Conservation (phyloP, 2,113 vertebrate genomes). For the Heterotis niloticus region DNA sequence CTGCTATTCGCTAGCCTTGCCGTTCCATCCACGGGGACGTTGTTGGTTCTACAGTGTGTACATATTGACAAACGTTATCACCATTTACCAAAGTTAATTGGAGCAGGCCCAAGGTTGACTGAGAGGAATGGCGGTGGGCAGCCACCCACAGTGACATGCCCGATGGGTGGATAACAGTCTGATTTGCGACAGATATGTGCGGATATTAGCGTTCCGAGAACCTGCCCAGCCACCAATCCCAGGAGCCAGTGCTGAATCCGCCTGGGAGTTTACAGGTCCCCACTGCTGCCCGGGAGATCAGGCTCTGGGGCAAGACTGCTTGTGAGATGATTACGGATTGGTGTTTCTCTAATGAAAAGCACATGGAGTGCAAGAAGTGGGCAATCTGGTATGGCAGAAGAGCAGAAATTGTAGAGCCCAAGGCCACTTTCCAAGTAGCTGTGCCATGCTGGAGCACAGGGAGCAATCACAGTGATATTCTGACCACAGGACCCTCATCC, state of each 20-base stretch:
- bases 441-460: neutral
- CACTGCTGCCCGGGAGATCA: neutral
- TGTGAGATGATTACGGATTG: constrained; percentile 29
- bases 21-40: too few relatives aligned
- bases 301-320: neutral
- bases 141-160: neutral
- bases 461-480: constrained; percentile 6
- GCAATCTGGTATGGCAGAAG: constrained; percentile 7
- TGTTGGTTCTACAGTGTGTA: too few relatives aligned
- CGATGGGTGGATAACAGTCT: too few relatives aligned
- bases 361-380: constrained; percentile 24
- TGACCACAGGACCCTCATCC: neutral
- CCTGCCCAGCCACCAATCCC: neutral
- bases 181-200: neutral
- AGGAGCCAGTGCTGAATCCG: neutral
- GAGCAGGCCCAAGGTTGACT: neutral
- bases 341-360: constrained; percentile 36
- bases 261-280: neutral
- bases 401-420: constrained; percentile 29
- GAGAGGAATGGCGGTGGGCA: neutral
- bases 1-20: too few relatives aligned
- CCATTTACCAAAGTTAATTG: too few relatives aligned
- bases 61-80: too few relatives aligned
- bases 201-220: neutral
- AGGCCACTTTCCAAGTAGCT: constrained; percentile 25